Evolutionary conservation across 2,797 vertebrate genomes (phyloP).

Genomic region (Sparus aurata): DNA sequence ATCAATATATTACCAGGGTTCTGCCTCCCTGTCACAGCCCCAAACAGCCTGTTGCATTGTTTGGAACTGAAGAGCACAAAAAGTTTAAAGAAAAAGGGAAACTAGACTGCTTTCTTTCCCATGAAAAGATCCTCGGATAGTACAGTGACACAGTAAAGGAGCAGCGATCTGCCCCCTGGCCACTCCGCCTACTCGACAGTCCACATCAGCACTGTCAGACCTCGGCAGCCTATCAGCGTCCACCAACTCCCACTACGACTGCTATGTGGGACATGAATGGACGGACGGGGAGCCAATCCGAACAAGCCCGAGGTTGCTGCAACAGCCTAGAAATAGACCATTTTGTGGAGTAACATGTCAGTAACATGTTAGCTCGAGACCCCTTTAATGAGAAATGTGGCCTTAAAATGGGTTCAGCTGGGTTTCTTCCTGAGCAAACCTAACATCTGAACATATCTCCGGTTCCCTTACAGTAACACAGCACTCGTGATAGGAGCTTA

Average conservation of each 20-base stretch:
- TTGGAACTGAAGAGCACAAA: not conserved
- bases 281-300: conserved; percentile 74
- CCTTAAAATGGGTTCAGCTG: not conserved
- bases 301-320: conserved; percentile 43
- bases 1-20: not conserved
- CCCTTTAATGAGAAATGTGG: conserved; percentile 19
- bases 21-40: not conserved
- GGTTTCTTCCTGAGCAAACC: conserved; percentile 2
- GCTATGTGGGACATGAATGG: conserved; percentile 70
- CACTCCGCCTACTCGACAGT: conserved; percentile 69
- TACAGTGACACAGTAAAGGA: conserved; percentile 30
- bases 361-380: conserved; percentile 26
- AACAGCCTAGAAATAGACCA: conserved; percentile 73
- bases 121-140: conserved; percentile 28
- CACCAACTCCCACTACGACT: conserved; percentile 75
- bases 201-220: conserved; percentile 84
- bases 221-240: conserved; percentile 75
- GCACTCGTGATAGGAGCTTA: not conserved
- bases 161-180: conserved; percentile 22
- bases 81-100: not conserved
- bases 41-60: not conserved
- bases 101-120: not conserved
- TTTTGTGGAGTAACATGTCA: conserved; percentile 44
- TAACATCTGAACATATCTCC: not conserved
- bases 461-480: not conserved